Evolutionary conservation across 1,140 invertebrate genomes (phyloP), one percentile per base, ranked within the genome.

Genomic region (Meteorus sp.): DNA sequence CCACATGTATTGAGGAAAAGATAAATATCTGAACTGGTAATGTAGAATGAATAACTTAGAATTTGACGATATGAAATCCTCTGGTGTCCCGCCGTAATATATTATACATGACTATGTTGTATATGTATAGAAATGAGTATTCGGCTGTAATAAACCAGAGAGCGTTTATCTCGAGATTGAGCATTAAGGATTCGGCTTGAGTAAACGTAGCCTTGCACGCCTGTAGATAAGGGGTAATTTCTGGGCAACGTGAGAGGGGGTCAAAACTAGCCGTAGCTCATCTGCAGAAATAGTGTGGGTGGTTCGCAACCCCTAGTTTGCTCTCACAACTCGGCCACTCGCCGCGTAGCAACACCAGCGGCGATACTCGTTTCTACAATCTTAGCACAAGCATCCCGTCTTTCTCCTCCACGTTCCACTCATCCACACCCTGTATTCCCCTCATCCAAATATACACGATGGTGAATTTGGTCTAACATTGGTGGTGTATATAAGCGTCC

Each of bases 171-270:
- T 76, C 66, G 69, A 71, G 71, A 76, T 74, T 71, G 72, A 71
- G 69, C 70, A 74, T 75, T 75, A 74, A n/a, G 73, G 72, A 75
- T 74, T 75, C 69, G 70, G 71, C 29, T 50, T 64, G 65, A 63
- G 69, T 60, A 62, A 55, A 35, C 43, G 47, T n/a, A n/a, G 66
- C 74, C 64, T 71, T 76, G 73, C 66, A 60, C 61, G 59, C 64
- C 60, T n/a, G 66, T 63, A 76, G 74, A 76, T 76, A 76, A 76
- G 72, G 72, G 74, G 67, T 74, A 74, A 76, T 76, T 76, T 76
- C 74, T 73, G 67, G 56, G 66, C 65, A 64, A 58, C 66, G 66
- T 23, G 54, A 59, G 57, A 64, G 66, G 68, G 71, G 73, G 71
- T 72, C 73, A 75, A 50, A 73, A 72, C 69, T 73, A 67, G 65